Evolutionary conservation across 1,140 invertebrate genomes (phyloP).

Genomic region (Orius insidiosus): DNA sequence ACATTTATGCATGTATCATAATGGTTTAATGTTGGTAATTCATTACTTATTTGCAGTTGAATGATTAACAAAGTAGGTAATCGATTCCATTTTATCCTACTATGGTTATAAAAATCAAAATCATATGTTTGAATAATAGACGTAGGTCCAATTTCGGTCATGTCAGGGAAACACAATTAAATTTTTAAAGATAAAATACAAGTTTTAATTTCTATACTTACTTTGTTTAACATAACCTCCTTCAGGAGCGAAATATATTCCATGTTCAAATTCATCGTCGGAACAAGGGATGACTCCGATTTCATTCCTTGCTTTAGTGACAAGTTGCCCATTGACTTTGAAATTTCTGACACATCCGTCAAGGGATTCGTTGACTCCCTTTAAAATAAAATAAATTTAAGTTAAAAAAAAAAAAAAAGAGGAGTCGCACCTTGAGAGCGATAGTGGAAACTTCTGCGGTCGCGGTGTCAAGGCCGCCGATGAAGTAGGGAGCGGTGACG

Average conservation of each 20-base stretch:
- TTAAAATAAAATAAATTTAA: slow-evolving; percentile 11
- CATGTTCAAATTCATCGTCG: slow-evolving; percentile 62
- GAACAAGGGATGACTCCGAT: slow-evolving; percentile 60
- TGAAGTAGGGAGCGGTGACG: slow-evolving; percentile 43
- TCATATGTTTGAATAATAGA: too few relatives aligned
- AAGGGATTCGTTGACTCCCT: slow-evolving; percentile 48
- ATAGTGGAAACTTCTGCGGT: slow-evolving; percentile 5
- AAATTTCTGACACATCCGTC: slow-evolving; percentile 76
- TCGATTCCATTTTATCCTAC: too few relatives aligned
- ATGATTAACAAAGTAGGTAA: too few relatives aligned
- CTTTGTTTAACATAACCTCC: slow-evolving; percentile 47
- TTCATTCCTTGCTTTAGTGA: slow-evolving; percentile 36
- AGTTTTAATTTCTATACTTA: too few relatives aligned
- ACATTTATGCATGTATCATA: too few relatives aligned
- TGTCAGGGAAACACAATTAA: background rate
- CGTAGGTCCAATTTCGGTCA: too few relatives aligned
- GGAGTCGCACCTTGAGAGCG: background rate
- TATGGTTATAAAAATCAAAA: too few relatives aligned
- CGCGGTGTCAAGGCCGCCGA: slow-evolving; percentile 44
- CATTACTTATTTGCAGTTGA: too few relatives aligned
- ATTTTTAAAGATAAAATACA: slow-evolving; percentile 6
- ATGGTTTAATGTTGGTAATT: too few relatives aligned
- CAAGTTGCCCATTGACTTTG: slow-evolving; percentile 43
- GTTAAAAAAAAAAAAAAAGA: background rate
- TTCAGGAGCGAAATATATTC: slow-evolving; percentile 67